Percentiles rank a stretch among this genome's conserved stretches.
phyloP scores from a whole-genome alignment of 2,797 vertebrate genomes.

The Pseudomugil gertrudae region DNA sequence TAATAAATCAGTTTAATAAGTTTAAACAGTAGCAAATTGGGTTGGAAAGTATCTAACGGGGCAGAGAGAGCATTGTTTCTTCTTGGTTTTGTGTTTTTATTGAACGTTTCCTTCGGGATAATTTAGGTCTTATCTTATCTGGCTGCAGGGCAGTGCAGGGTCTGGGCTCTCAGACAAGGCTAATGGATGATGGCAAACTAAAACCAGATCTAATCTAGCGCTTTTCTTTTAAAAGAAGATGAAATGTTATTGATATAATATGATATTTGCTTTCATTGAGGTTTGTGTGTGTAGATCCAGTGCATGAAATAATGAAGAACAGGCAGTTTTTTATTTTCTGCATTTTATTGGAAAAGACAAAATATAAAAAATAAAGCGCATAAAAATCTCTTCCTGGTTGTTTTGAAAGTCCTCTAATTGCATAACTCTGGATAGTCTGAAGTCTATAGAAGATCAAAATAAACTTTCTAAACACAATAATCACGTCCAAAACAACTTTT shows the following conservation, averaged over 20 bases:
- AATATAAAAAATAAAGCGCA: conserved; percentile 11
- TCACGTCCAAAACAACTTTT: not conserved
- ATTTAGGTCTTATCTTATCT: not conserved
- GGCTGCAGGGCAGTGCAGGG: not conserved
- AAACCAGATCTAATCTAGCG: not conserved
- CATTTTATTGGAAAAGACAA: conserved; percentile 30
- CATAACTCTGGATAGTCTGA: too few relatives aligned
- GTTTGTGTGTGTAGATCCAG: not conserved
- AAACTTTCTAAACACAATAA: not conserved
- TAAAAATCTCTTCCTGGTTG: conserved; percentile 1
- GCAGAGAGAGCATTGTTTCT: not conserved
- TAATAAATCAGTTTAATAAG: too few relatives aligned
- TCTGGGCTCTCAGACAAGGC: not conserved
- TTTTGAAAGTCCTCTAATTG: not conserved
- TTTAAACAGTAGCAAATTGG: too few relatives aligned
- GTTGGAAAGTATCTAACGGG: too few relatives aligned
- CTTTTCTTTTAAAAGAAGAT: not conserved
- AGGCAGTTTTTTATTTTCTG: not conserved
- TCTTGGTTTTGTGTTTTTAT: not conserved
- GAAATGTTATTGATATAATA: not conserved
- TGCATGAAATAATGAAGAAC: not conserved
- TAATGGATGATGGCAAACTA: too few relatives aligned
- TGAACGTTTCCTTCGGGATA: not conserved
- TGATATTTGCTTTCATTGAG: not conserved
- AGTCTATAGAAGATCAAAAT: too few relatives aligned